Evolutionary conservation across 2,797 vertebrate genomes (phyloP), one percentile per base, ranked within the genome.

Genomic region (Ateles fusciceps): DNA sequence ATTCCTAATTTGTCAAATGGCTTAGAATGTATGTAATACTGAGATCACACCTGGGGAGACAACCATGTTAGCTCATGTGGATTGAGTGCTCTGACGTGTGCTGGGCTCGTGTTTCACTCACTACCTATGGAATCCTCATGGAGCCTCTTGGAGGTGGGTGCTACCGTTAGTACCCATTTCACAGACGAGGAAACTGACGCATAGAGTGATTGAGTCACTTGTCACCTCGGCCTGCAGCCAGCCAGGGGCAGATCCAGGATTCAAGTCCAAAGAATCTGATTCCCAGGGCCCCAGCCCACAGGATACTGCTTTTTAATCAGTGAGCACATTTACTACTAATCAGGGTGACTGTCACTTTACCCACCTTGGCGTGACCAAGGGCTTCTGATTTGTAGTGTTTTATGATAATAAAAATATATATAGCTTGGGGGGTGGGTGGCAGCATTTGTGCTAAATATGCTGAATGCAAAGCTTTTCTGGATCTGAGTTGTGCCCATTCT

Each of bases 171-270:
- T 44, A 24, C 68, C 30, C n/a, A 24, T 57, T 42, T 44, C 10
- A 84, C 17, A 30, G n/a, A 42, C 48, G 50, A 94, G 44, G 61
- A 72, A 72, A 93, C 48, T 44, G 81, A 96, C 59, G 19, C 78
- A 36, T 21, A 30, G 21, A 72, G 9, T 44, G n/a, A 24, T 44
- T 6, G 21, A n/a, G 17, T 71, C 87, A 39, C 30, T 28, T 30
- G 22, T 57, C 44, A 68, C 33, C 12, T 33, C 46, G 75, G 80
- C 33, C 61, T 48, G 33, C 30, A 33, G 36, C 72, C 33, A 30
- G 48, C n/a, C 21, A 46, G 12, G 39, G 42, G 12, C 17, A 39
- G 71, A 80, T 11, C n/a, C 48, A 36, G 61, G 55, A 30, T 48
- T 85, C 64, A 36, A 24, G 61, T 42, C 22, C 26, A 74, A 71